phyloP scores from a whole-genome alignment of 2,797 vertebrate genomes.

The Squalus acanthias region DNA sequence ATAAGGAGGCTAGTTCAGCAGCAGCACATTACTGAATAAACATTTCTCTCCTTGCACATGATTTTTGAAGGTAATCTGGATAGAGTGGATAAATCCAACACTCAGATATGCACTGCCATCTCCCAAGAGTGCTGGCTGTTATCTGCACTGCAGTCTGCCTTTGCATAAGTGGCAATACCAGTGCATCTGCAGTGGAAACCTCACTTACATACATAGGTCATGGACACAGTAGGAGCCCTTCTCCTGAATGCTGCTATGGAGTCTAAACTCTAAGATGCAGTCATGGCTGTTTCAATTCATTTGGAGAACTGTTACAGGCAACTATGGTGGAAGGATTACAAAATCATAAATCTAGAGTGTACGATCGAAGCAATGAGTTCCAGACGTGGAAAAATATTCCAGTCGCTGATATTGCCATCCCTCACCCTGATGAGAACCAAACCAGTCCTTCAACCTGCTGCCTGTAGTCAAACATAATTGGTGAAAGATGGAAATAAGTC shows the following conservation, averaged over 20 bases:
- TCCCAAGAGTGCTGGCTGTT: not conserved
- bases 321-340: not conserved
- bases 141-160: not conserved
- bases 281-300: not conserved
- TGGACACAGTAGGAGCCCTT: not conserved
- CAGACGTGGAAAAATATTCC: conserved; percentile 27
- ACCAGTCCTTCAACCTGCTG: not conserved
- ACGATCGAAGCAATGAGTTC: not conserved
- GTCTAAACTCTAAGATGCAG: not conserved
- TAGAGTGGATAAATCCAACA: no score
- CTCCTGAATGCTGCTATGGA: not conserved
- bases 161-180: not conserved
- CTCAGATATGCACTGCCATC: not conserved
- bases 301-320: not conserved
- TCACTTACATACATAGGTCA: not conserved
- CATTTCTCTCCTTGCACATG: not conserved
- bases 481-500: not conserved
- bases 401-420: not conserved
- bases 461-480: not conserved
- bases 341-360: not conserved
- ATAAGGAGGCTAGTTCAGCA: not conserved
- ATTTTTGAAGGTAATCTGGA: not conserved
- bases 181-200: not conserved
- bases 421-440: not conserved
- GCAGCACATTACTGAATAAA: not conserved